These are phyloP conservation scores for Muraenolepis orangiensis DNA, from an alignment of 2,797 vertebrate genomes.

Conservation along the genomic window DNA sequence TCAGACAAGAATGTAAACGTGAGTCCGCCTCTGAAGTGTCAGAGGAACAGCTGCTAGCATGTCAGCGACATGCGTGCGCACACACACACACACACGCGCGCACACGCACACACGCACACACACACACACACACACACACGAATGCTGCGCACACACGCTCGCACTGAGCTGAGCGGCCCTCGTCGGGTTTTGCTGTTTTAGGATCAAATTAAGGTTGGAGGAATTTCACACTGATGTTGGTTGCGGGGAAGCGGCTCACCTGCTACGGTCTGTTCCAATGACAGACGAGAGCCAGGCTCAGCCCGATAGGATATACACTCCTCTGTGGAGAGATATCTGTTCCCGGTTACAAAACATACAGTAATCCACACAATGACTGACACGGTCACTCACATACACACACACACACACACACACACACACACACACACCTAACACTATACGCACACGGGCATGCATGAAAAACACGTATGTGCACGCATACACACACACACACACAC, in stretches of 20 bases:
- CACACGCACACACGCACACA: background rate
- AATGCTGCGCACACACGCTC: background rate
- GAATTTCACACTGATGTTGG: slow-evolving; percentile 75
- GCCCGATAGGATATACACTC: slow-evolving; percentile 64
- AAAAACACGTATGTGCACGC: background rate
- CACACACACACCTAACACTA: background rate
- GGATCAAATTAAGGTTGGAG: slow-evolving; percentile 77
- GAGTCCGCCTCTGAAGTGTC: background rate
- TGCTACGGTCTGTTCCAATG: slow-evolving; percentile 70
- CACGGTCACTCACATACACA: slow-evolving; percentile 23
- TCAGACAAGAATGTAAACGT: background rate
- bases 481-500: background rate
- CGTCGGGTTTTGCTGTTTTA: slow-evolving; percentile 73
- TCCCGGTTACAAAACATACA: slow-evolving; percentile 50
- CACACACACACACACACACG: too few relatives aligned
- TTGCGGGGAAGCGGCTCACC: slow-evolving; percentile 65
- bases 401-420: slow-evolving; percentile 8
- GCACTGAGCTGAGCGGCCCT: too few relatives aligned
- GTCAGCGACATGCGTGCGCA: background rate
- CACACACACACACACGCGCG: too few relatives aligned
- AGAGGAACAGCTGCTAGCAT: background rate
- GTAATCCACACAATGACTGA: slow-evolving; percentile 60
- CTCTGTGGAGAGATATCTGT: slow-evolving; percentile 41
- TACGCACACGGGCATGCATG: background rate
- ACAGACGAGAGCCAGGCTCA: slow-evolving; percentile 68